Evolutionary conservation across 2,113 vertebrate species (phyloP).

Genomic region (Gavialis gangeticus): DNA sequence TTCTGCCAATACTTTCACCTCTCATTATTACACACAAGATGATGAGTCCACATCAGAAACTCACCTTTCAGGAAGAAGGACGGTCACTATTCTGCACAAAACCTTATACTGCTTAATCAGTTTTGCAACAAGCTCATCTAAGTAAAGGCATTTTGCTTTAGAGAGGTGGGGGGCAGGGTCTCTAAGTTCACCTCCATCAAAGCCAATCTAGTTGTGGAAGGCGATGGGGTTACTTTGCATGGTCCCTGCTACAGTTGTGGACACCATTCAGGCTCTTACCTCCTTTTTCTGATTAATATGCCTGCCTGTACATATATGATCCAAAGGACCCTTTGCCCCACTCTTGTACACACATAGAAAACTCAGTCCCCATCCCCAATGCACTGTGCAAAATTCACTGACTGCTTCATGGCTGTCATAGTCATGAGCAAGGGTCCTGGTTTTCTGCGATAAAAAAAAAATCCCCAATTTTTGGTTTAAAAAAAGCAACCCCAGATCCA

Average conservation of each 20-base stretch:
- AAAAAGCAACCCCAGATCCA: too few species aligned
- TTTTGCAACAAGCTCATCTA: neutral
- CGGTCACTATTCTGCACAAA: neutral
- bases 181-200: neutral
- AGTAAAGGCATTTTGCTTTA: neutral
- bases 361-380: fast-evolving
- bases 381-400: neutral
- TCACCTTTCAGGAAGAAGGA: neutral
- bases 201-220: neutral
- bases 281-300: neutral
- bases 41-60: neutral
- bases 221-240: neutral
- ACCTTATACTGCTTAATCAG: neutral
- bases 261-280: neutral
- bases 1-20: neutral
- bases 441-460: too few species aligned
- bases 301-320: neutral
- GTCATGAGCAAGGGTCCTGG: neutral
- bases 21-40: neutral
- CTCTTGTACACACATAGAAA: neutral
- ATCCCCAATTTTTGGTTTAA: too few species aligned
- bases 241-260: fast-evolving
- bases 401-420: neutral
- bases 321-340: neutral
- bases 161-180: neutral